Evolutionary conservation across 2,888 invertebrate species (phyloP).

Genomic region (Pandemis cinnamomeana): DNA sequence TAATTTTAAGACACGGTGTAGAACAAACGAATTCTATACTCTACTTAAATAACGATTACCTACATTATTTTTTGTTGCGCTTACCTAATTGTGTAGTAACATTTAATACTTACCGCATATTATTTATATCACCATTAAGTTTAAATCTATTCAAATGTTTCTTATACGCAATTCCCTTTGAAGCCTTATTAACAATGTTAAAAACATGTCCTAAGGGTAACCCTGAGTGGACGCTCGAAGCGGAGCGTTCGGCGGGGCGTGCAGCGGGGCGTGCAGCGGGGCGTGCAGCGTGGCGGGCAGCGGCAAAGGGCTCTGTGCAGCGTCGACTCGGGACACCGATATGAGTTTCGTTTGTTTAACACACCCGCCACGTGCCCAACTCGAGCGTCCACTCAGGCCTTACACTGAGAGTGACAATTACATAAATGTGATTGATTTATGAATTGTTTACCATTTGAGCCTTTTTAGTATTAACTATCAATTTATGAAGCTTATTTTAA

Average conservation of each 20-base stretch:
- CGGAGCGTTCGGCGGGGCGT: too few species aligned
- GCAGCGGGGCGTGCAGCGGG: too few species aligned
- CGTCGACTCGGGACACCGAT: too few species aligned
- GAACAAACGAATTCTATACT: conserved; percentile 9
- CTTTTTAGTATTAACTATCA: conserved; percentile 4
- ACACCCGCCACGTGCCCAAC: too few species aligned
- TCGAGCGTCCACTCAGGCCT: too few species aligned
- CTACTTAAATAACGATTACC: conserved; percentile 12
- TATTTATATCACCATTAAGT: conserved; percentile 16
- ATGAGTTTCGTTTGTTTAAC: too few species aligned
- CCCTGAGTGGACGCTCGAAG: too few species aligned
- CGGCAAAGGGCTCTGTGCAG: too few species aligned
- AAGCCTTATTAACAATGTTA: conserved; percentile 23
- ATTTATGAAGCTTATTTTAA: not conserved
- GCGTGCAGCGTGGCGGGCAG: too few species aligned
- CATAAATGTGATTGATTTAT: not conserved
- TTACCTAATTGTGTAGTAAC: conserved; percentile 19
- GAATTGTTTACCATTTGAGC: conserved; percentile 11
- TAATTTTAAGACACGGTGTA: not conserved
- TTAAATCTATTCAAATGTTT: not conserved
- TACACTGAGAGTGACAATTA: not conserved
- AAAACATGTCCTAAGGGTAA: not conserved
- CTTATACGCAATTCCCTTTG: conserved; percentile 19
- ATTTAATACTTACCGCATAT: conserved; percentile 10
- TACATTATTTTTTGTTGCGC: conserved; percentile 9